phyloP scores from a whole-genome alignment of 2,113 vertebrate species.

The Chionodraco myersi region DNA sequence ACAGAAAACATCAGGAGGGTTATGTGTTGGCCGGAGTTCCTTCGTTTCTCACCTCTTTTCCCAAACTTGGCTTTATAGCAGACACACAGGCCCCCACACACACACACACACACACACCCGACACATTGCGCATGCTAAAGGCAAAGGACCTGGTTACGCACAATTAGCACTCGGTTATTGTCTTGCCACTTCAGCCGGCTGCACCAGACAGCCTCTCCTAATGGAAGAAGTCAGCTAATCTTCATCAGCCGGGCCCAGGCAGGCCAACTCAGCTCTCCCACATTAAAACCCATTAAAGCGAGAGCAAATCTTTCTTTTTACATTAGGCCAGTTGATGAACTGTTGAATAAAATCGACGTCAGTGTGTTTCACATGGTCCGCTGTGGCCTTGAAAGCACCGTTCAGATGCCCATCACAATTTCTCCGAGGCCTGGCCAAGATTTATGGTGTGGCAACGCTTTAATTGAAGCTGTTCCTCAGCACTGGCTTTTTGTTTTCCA shows the following conservation, averaged over 20 bases:
- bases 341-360: constrained; percentile 79
- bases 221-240: constrained; percentile 91
- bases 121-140: constrained; percentile 58
- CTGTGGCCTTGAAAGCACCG: constrained; percentile 41
- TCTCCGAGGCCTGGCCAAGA: constrained; percentile 57
- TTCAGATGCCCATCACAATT: constrained; percentile 75
- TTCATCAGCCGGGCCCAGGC: constrained; percentile 87
- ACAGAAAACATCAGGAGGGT: constrained; percentile 11
- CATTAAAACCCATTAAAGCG: constrained; percentile 85
- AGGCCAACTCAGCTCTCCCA: constrained; percentile 78
- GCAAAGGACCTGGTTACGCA: constrained; percentile 88
- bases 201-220: constrained; percentile 88
- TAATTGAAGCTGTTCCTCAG: constrained; percentile 70
- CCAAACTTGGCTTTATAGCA: constrained; percentile 5
- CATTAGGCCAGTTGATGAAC: constrained; percentile 77
- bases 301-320: constrained; percentile 78
- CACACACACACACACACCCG: constrained; percentile 34
- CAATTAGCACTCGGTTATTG: constrained; percentile 93
- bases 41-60: neutral
- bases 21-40: neutral
- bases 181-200: constrained; percentile 89
- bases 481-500: constrained; percentile 52
- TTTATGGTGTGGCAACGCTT: constrained; percentile 68
- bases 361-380: constrained; percentile 42
- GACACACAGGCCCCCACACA: constrained; percentile 36